phyloP scores from a whole-genome alignment of 2,888 invertebrate genomes.

The Hyposoter didymator region DNA sequence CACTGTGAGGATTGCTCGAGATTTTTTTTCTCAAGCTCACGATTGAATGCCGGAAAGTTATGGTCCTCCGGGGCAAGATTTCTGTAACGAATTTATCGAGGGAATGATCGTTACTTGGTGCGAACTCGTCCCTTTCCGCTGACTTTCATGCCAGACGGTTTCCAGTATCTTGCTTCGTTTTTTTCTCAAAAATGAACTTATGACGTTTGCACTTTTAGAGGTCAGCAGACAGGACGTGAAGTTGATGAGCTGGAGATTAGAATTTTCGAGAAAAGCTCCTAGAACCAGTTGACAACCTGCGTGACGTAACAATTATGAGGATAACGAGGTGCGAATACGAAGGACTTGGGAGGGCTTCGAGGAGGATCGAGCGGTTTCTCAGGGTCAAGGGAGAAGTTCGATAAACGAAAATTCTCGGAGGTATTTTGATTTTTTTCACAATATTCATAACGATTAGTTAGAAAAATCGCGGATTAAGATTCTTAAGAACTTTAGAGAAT shows the following conservation, averaged over 20 bases:
- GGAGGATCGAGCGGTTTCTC: no score
- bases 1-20: no score
- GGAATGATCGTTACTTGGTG: slow-evolving; percentile 22
- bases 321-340: neutral
- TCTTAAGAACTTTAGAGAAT: no score
- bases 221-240: slow-evolving; percentile 72
- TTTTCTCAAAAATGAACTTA: slow-evolving; percentile 59
- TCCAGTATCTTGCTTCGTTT: slow-evolving; percentile 65
- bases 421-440: no score
- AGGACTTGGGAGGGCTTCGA: no score
- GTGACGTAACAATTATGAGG: neutral
- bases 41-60: no score
- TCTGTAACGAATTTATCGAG: neutral
- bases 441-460: no score
- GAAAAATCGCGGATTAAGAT: no score
- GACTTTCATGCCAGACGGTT: slow-evolving; percentile 65
- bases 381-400: no score
- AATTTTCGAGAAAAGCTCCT: slow-evolving; percentile 62
- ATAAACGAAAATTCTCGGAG: no score
- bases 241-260: slow-evolving; percentile 66
- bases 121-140: neutral
- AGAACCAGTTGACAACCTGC: slow-evolving; percentile 73
- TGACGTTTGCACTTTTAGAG: slow-evolving; percentile 40
- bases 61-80: no score
- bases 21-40: no score